Evolutionary conservation across 2,797 vertebrate genomes (phyloP).

Genomic region (Eulemur mongoz): DNA sequence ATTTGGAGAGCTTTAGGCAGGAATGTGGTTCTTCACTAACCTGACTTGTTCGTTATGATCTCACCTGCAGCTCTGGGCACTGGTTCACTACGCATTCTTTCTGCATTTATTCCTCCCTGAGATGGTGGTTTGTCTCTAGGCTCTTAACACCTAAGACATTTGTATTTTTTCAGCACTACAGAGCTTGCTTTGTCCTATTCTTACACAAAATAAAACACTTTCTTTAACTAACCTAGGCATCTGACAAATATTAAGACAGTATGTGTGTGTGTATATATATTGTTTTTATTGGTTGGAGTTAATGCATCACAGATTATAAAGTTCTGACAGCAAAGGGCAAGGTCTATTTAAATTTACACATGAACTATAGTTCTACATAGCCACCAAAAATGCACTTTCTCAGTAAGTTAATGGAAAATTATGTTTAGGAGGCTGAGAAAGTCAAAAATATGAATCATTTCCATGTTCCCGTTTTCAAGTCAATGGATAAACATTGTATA

Average conservation of each 20-base stretch:
- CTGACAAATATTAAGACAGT: not conserved
- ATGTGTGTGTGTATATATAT: not conserved
- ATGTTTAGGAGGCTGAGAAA: not conserved
- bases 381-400: conserved; percentile 27
- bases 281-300: not conserved
- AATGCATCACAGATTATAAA: not conserved
- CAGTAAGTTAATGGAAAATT: not conserved
- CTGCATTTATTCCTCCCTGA: not conserved
- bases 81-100: not conserved
- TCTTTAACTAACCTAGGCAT: not conserved
- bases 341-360: not conserved
- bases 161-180: not conserved
- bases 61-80: not conserved
- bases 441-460: not conserved
- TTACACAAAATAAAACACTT: not conserved
- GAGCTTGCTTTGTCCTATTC: not conserved
- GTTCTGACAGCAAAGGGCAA: not conserved
- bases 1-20: not conserved
- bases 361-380: not conserved
- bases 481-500: not conserved
- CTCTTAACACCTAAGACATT: not conserved
- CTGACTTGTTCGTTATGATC: not conserved
- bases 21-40: not conserved
- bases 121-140: not conserved
- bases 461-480: not conserved